Percentiles rank a stretch among this genome's conserved stretches.
Conservation (phyloP, 2,113 vertebrate species). For the Hypomesus transpacificus region DNA sequence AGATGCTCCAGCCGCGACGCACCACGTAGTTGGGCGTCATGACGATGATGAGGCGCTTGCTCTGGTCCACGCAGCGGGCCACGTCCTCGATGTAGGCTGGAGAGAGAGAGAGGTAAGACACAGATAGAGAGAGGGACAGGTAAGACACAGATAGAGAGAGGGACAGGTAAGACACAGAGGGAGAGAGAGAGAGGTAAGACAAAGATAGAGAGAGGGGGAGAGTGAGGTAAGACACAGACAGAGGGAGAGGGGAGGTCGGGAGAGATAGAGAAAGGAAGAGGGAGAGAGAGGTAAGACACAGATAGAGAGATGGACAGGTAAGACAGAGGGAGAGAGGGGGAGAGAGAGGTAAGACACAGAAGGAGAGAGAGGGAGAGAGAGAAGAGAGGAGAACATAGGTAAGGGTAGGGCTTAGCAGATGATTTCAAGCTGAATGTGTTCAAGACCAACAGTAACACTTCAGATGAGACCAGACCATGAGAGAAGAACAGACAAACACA, state of each 20-base stretch:
- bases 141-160: background rate
- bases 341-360: background rate
- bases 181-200: background rate
- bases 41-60: constrained; percentile 94
- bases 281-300: background rate
- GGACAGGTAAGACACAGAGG: background rate
- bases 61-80: constrained; percentile 96
- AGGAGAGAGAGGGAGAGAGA: no score
- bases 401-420: no score
- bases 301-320: no score
- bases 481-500: no score
- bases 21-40: constrained; percentile 97
- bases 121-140: background rate
- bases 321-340: background rate
- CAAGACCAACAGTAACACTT: no score
- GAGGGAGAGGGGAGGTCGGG: no score
- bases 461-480: no score
- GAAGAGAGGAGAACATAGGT: no score
- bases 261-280: background rate
- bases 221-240: background rate
- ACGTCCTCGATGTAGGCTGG: constrained; percentile 97
- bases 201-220: no score
- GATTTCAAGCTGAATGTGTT: no score
- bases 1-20: constrained; percentile 96
- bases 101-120: constrained; percentile 52